Evolutionary conservation across 2,113 vertebrate genomes (phyloP).

Genomic region (Xenopus borealis): DNA sequence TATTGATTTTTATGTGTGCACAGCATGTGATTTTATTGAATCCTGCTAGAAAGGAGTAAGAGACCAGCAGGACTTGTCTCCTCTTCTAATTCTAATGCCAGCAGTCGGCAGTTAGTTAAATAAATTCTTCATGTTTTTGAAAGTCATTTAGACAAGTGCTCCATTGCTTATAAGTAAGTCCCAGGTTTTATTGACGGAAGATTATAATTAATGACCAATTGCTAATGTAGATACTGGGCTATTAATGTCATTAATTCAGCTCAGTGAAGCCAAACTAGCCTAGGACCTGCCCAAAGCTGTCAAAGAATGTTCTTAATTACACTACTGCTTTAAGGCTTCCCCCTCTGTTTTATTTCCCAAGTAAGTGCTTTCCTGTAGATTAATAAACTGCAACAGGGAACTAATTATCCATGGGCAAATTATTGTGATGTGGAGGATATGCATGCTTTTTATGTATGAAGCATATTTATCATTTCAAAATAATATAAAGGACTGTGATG

Average conservation of each 20-base stretch:
- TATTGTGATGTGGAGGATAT: slow-evolving; percentile 5
- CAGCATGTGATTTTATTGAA: no score
- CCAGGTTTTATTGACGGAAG: slow-evolving; percentile 74
- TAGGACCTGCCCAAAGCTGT: slow-evolving; percentile 86
- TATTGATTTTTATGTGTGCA: no score
- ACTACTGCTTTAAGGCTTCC: slow-evolving; percentile 72
- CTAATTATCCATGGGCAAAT: slow-evolving; percentile 9
- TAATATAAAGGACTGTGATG: no score
- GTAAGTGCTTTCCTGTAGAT: not conserved
- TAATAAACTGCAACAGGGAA: not conserved
- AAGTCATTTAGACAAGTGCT: slow-evolving; percentile 11
- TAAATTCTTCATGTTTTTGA: not conserved
- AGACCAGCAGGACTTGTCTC: no score
- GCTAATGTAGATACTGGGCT: slow-evolving; percentile 79
- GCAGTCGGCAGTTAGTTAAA: not conserved
- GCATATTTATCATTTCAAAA: no score
- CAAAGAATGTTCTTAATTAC: slow-evolving; percentile 89
- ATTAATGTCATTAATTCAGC: slow-evolving; percentile 90
- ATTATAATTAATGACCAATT: slow-evolving; percentile 87
- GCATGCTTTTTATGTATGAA: not conserved
- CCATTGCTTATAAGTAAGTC: slow-evolving; percentile 64
- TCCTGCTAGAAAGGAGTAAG: no score
- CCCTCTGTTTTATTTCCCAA: slow-evolving; percentile 49
- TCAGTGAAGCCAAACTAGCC: slow-evolving; percentile 83
- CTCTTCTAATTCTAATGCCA: no score